Base-by-base conservation (phyloP, 1,140 invertebrate genomes). In the Caenorhabditis inopinata region DNA sequence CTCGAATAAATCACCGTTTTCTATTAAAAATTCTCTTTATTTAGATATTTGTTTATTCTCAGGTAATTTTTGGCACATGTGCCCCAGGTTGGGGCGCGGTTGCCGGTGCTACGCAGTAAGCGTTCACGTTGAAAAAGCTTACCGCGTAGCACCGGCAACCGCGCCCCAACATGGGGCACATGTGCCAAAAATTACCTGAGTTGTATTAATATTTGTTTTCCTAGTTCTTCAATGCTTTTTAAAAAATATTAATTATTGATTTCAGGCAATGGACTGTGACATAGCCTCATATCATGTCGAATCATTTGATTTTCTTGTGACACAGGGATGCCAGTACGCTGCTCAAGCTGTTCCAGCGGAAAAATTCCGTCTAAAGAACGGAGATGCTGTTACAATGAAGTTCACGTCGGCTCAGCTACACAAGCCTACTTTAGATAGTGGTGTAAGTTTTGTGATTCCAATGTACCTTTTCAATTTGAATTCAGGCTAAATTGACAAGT, bases 221-320 rank as follows among this genome's bases (percentile, higher is more conserved):
- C n/a, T n/a, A n/a, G n/a, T n/a, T n/a, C n/a, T n/a, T n/a, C n/a
- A n/a, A n/a, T n/a, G n/a, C n/a, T n/a, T n/a, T n/a, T n/a, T n/a
- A n/a, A n/a, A n/a, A n/a, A n/a, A n/a, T n/a, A n/a, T n/a, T n/a
- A n/a, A n/a, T n/a, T n/a, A n/a, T n/a, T n/a, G 25, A 47, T 49
- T 49, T 48, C 74, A 47, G 32, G 9, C 77, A 18, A 88, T 88
- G 87, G 87, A 88, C 48, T 88, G 87, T 74, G 87, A 88, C 58
- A 82, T 88, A 47, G 85, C 86, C 27, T 83, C 84, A 21, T 87
- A 88, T 81, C 87, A 88, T 46, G 84, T 88, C n/a, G 82, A 86
- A 11, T 88, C 87, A 2, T 88, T 84, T 51, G 87, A 88, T 58
- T 88, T 84, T 79, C 49, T 88, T 16, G 80, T 78, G 3, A 32